Conservation (phyloP, 2,113 vertebrate genomes). For the Rallus limicola region DNA sequence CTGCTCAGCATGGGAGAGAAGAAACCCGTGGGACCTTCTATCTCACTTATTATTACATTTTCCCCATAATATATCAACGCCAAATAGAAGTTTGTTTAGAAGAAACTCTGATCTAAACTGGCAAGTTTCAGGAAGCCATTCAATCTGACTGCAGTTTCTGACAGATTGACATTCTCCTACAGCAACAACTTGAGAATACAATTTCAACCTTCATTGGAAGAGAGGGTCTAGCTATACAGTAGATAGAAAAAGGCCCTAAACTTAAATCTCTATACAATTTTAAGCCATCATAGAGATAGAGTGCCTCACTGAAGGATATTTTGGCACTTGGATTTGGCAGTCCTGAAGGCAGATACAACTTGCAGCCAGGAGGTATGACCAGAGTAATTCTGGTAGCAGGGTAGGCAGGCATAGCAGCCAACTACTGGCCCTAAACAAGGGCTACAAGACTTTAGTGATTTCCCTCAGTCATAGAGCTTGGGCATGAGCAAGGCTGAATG, state of each 20-base stretch:
- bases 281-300: background rate
- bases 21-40: background rate
- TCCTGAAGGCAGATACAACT: background rate
- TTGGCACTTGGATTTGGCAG: background rate
- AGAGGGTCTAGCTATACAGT: background rate
- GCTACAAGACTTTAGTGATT: background rate
- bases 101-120: background rate
- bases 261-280: background rate
- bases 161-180: background rate
- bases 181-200: background rate
- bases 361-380: background rate
- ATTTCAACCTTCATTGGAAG: background rate
- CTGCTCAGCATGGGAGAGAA: background rate
- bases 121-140: background rate
- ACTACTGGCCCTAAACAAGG: background rate
- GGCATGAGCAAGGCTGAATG: background rate
- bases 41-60: background rate
- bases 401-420: background rate
- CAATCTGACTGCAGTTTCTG: background rate
- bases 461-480: background rate
- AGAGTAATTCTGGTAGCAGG: fast-evolving
- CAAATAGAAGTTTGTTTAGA: background rate
- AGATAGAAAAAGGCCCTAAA: background rate
- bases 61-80: background rate
- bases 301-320: background rate